These are phyloP conservation scores for Okapia johnstoni DNA, from an alignment of 2,113 vertebrate genomes.

Conservation along the genomic window DNA sequence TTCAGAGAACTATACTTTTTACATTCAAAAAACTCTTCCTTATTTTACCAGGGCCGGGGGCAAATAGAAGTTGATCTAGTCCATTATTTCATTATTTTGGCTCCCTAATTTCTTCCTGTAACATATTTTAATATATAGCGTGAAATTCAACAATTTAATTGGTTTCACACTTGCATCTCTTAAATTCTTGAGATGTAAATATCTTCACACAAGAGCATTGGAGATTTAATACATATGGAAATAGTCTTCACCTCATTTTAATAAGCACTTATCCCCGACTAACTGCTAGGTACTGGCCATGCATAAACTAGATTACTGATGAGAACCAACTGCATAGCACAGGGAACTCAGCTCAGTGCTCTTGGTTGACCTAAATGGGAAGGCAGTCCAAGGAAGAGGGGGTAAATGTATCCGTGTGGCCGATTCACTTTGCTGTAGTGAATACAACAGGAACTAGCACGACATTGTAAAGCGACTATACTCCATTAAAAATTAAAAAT, in stretches of 20 bases:
- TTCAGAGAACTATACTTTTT: not conserved
- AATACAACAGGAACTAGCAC: not conserved
- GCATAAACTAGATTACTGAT: not conserved
- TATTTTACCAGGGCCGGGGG: not conserved
- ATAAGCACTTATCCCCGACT: not conserved
- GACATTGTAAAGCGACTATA: not conserved
- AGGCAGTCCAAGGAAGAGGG: not conserved
- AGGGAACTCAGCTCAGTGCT: not conserved
- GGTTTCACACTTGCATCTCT: not conserved
- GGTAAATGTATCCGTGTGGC: not conserved
- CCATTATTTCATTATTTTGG: not conserved
- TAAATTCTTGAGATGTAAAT: conserved; percentile 17
- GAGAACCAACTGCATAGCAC: not conserved
- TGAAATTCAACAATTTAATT: conserved; percentile 2
- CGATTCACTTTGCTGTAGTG: not conserved
- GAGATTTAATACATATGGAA: not conserved
- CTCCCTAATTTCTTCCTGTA: not conserved
- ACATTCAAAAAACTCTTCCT: not conserved
- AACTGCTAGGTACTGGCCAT: not conserved
- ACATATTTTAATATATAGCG: not conserved
- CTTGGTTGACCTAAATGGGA: not conserved
- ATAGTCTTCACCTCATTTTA: not conserved
- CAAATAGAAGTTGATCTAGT: not conserved
- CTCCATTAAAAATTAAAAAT: not conserved
- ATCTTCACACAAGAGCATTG: not conserved